Conservation (phyloP, 2,113 vertebrate species). For the Rhombomys opimus region DNA sequence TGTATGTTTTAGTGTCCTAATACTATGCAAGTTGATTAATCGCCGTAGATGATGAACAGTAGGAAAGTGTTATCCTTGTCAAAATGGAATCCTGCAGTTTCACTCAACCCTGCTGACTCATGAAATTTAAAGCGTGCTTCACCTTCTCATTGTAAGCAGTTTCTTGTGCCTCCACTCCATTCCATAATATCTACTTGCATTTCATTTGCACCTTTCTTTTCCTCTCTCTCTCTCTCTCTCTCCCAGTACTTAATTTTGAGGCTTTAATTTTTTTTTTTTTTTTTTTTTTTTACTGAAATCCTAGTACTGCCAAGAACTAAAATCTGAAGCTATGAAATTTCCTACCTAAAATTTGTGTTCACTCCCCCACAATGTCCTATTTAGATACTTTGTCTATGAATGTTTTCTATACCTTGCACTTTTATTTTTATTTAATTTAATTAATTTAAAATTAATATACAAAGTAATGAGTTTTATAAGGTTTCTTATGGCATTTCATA, state of each 20-base stretch:
- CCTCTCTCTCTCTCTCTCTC: neutral
- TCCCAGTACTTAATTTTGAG: neutral
- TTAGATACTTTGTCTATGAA: neutral
- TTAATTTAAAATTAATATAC: neutral
- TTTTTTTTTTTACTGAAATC: constrained; percentile 24
- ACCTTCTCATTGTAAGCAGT: neutral
- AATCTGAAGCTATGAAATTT: neutral
- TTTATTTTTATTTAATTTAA: neutral
- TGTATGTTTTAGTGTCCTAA: neutral
- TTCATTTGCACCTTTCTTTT: neutral
- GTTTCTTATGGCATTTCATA: neutral
- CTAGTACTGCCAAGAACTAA: neutral
- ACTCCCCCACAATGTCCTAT: neutral
- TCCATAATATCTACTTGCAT: neutral
- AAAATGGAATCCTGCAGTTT: neutral
- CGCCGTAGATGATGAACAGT: neutral
- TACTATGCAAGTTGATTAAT: neutral
- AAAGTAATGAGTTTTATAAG: neutral
- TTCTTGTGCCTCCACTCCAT: neutral
- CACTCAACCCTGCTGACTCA: neutral
- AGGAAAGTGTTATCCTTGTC: neutral
- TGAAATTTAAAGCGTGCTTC: neutral
- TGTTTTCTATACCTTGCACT: neutral
- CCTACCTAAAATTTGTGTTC: neutral
- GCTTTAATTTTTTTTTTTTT: constrained; percentile 1